Percentiles rank a stretch among this genome's conserved stretches.
These are phyloP conservation scores for Scortum barcoo DNA, from an alignment of 2,113 vertebrate species.

Conservation along the genomic window DNA sequence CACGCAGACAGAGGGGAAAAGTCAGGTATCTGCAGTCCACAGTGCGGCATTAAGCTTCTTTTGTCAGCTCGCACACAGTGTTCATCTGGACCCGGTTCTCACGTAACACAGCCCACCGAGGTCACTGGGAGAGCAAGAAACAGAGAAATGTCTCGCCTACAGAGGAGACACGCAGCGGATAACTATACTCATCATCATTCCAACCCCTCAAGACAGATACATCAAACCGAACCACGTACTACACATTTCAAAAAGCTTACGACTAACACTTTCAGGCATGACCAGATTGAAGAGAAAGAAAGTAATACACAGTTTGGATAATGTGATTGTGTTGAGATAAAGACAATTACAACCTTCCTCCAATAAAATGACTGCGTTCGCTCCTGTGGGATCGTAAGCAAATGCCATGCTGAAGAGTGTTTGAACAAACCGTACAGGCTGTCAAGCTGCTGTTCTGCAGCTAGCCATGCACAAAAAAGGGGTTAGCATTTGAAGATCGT, in stretches of 20 bases:
- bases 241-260: constrained; percentile 11
- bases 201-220: constrained; percentile 27
- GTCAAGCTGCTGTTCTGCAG: constrained; percentile 17
- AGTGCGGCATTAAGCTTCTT: constrained; percentile 4
- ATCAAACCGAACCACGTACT: constrained; percentile 8
- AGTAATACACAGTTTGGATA: neutral
- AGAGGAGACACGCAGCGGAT: constrained; percentile 28
- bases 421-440: neutral
- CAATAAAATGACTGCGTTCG: neutral
- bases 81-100: constrained; percentile 40
- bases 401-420: neutral
- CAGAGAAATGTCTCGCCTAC: constrained; percentile 55
- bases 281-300: constrained; percentile 1
- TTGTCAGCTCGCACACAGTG: constrained; percentile 27
- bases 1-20: neutral
- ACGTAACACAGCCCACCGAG: constrained; percentile 64
- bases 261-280: neutral
- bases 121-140: constrained; percentile 49
- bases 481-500: neutral
- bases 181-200: constrained; percentile 30
- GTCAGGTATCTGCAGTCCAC: neutral
- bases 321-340: neutral
- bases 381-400: neutral
- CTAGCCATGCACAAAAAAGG: neutral
- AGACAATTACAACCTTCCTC: neutral